phyloP scores from a whole-genome alignment of 2,888 invertebrate species.

The Helicoverpa assulta region DNA sequence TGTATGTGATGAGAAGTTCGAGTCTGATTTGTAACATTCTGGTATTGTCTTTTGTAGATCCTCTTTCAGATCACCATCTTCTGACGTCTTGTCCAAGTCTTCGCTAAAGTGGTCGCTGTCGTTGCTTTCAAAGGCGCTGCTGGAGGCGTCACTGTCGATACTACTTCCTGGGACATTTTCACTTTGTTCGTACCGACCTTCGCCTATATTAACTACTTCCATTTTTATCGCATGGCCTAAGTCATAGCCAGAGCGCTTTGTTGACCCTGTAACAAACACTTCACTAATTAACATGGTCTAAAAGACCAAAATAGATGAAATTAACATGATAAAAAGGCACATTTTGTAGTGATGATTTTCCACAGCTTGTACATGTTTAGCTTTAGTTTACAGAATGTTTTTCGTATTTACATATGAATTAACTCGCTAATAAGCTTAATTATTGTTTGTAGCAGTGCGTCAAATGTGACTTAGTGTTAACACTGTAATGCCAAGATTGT shows the following conservation, averaged over 20 bases:
- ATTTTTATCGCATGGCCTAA: constrained; percentile 87
- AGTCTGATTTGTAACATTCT: constrained; percentile 86
- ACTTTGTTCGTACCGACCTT: constrained; percentile 83
- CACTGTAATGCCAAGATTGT: constrained; percentile 72
- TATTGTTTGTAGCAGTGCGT: constrained; percentile 70
- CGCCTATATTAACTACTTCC: constrained; percentile 83
- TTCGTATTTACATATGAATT: constrained; percentile 77
- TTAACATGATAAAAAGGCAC: constrained; percentile 69
- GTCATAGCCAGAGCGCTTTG: constrained; percentile 83
- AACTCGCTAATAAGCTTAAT: constrained; percentile 79
- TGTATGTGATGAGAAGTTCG: constrained; percentile 84
- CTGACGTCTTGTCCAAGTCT: constrained; percentile 79
- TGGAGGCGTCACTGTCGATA: constrained; percentile 81
- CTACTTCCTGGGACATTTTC: constrained; percentile 80
- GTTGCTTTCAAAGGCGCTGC: constrained; percentile 77
- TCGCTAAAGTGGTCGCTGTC: constrained; percentile 75
- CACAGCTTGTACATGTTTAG: constrained; percentile 81
- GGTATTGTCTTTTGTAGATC: constrained; percentile 86
- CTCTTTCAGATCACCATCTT: constrained; percentile 84
- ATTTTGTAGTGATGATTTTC: constrained; percentile 80
- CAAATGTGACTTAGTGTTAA: constrained; percentile 76
- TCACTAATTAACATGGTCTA: constrained; percentile 52
- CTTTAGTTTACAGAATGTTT: constrained; percentile 59
- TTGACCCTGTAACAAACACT: constrained; percentile 82
- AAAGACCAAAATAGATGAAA: constrained; percentile 28